Percentiles rank a stretch among this genome's conserved stretches.
These are phyloP conservation scores for Callipepla californica DNA, from an alignment of 2,113 vertebrate genomes.

Conservation along the genomic window DNA sequence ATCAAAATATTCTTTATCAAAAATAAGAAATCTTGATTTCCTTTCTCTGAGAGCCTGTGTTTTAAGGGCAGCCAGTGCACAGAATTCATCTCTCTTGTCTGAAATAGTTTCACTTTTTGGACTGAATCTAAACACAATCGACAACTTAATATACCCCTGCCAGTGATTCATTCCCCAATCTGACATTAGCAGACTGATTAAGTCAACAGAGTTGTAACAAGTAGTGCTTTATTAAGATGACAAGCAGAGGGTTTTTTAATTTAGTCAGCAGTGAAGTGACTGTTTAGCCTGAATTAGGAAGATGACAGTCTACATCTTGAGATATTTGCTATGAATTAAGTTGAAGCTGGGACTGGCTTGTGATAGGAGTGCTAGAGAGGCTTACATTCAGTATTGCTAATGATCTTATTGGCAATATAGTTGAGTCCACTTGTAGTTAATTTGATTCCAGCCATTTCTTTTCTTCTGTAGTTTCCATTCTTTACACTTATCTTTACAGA, in stretches of 20 bases:
- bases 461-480: conserved; percentile 59
- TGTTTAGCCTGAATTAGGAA: conserved; percentile 3
- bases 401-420: not conserved
- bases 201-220: conserved; percentile 45
- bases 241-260: conserved; percentile 28
- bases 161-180: conserved; percentile 49
- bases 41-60: not conserved
- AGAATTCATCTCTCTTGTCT: conserved; percentile 35
- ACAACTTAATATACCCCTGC: conserved; percentile 36
- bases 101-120: conserved; percentile 29
- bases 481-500: conserved; percentile 60
- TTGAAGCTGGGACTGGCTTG: not conserved
- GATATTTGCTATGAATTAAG: not conserved
- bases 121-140: conserved; percentile 27
- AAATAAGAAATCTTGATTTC: not conserved
- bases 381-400: not conserved
- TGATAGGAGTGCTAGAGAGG: not conserved
- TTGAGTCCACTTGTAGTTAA: not conserved
- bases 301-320: not conserved
- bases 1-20: not conserved
- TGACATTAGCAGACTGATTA: conserved; percentile 58
- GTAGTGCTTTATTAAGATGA: conserved; percentile 44
- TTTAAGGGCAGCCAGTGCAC: conserved; percentile 1
- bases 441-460: conserved; percentile 2
- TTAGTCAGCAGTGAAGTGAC: conserved; percentile 22